phyloP scores from a whole-genome alignment of 1,140 invertebrate genomes.

The Hypsibius dujardini region DNA sequence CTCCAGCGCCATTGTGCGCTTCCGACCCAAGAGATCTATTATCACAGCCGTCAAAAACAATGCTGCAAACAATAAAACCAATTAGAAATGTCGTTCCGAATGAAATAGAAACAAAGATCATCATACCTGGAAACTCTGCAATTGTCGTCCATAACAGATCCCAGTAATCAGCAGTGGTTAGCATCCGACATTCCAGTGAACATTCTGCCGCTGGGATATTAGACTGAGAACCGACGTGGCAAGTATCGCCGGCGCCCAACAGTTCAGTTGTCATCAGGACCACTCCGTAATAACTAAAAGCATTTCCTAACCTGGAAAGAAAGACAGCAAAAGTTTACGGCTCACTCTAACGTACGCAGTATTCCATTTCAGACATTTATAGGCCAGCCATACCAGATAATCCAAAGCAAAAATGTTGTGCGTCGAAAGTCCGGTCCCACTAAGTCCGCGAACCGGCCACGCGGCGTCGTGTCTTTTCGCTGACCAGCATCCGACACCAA shows the following conservation, averaged over 20 bases:
- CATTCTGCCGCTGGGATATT: conserved; percentile 37
- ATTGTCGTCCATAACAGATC: conserved; percentile 82
- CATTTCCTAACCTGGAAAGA: conserved; percentile 62
- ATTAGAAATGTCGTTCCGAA: conserved; percentile 17
- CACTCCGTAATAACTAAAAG: conserved; percentile 87
- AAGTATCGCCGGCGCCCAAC: conserved; percentile 46
- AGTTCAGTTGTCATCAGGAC: conserved; percentile 86
- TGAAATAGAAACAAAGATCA: conserved; percentile 18
- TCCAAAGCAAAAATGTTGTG: conserved; percentile 72
- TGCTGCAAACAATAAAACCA: conserved; percentile 38
- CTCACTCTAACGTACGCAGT: neutral
- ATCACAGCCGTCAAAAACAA: conserved; percentile 77
- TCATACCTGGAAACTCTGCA: conserved; percentile 71
- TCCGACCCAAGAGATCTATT: conserved; percentile 72
- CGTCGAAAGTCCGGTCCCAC: conserved; percentile 56
- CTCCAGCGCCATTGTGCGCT: conserved; percentile 82
- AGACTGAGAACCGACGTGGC: conserved; percentile 32
- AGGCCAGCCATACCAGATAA: conserved; percentile 57
- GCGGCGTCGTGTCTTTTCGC: conserved; percentile 31
- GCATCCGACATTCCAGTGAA: conserved; percentile 50
- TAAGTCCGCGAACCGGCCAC: conserved; percentile 56
- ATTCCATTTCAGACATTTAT: conserved; percentile 10
- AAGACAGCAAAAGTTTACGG: conserved; percentile 21
- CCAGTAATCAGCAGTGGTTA: conserved; percentile 65
- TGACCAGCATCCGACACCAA: too few relatives aligned